Percentiles rank a stretch among this genome's conserved stretches.
phyloP scores from a whole-genome alignment of 2,888 invertebrate genomes.

The Neocrepidodera transversa region DNA sequence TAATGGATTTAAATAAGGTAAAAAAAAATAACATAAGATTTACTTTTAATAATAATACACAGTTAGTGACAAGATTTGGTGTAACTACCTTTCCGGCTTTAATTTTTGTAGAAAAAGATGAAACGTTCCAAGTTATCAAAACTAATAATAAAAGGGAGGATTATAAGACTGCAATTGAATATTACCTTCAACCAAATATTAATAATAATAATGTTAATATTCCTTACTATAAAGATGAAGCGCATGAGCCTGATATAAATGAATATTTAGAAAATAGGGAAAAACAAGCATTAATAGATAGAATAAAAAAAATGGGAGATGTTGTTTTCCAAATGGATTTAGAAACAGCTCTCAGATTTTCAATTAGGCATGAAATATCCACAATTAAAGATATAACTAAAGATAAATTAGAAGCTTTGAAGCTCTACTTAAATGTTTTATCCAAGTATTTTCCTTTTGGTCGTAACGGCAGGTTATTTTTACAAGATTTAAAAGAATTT shows the following conservation, averaged over 20 bases:
- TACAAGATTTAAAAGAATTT: slow-evolving; percentile 68
- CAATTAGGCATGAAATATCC: slow-evolving; percentile 84
- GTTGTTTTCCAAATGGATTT: slow-evolving; percentile 85
- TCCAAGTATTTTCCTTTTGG: slow-evolving; percentile 82
- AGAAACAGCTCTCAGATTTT: slow-evolving; percentile 78
- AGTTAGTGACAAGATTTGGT: slow-evolving; percentile 61
- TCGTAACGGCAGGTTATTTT: slow-evolving; percentile 69
- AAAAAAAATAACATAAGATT: slow-evolving; percentile 67
- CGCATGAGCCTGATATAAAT: slow-evolving; percentile 49
- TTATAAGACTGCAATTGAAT: slow-evolving; percentile 62
- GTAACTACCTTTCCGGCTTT: slow-evolving; percentile 65
- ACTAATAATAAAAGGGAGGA: slow-evolving; percentile 21
- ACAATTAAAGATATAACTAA: slow-evolving; percentile 72
- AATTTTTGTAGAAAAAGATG: slow-evolving; percentile 60
- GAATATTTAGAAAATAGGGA: slow-evolving; percentile 52
- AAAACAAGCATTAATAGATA: slow-evolving; percentile 52
- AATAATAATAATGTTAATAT: slow-evolving; percentile 55
- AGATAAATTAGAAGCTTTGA: slow-evolving; percentile 75
- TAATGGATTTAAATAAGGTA: slow-evolving; percentile 70
- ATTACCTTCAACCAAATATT: slow-evolving; percentile 60
- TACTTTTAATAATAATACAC: slow-evolving; percentile 63
- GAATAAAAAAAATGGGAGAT: slow-evolving; percentile 62
- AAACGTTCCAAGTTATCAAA: slow-evolving; percentile 33
- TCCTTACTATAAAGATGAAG: slow-evolving; percentile 48
- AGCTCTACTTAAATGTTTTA: slow-evolving; percentile 75